These are phyloP conservation scores for Arnoldichthys spilopterus DNA, from an alignment of 2,797 vertebrate genomes.

Conservation along the genomic window DNA sequence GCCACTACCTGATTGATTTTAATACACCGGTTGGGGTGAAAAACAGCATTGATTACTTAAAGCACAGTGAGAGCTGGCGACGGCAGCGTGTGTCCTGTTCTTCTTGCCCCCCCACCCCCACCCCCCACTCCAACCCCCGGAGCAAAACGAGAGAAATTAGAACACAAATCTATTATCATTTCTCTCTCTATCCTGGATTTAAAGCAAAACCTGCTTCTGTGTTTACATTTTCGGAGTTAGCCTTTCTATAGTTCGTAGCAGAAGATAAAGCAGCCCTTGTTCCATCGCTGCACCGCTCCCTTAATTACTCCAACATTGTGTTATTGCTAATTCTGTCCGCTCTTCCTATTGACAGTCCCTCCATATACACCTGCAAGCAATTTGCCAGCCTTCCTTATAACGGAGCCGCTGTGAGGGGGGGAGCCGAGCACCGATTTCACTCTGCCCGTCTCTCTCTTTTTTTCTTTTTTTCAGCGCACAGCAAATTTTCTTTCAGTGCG, in stretches of 20 bases:
- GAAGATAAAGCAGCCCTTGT: conserved; percentile 84
- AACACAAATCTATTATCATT: neutral
- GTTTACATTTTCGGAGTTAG: conserved; percentile 55
- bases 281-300: conserved; percentile 87
- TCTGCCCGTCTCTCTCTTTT: conserved; percentile 55
- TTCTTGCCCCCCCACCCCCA: no score
- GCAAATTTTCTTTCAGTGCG: conserved; percentile 97
- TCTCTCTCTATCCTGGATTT: neutral
- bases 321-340: conserved; percentile 93
- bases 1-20: neutral
- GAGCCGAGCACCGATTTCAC: conserved; percentile 90
- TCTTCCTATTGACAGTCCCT: conserved; percentile 90
- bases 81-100: neutral
- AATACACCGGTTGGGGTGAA: neutral
- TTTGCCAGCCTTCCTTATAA: conserved; percentile 93
- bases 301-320: conserved; percentile 94
- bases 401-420: conserved; percentile 88
- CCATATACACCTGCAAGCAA: conserved; percentile 99
- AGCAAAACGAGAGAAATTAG: conserved; percentile 3
- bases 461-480: conserved; percentile 81
- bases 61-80: neutral
- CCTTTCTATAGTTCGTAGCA: conserved; percentile 63
- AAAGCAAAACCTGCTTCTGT: conserved; percentile 36
- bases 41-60: conserved; percentile 26
- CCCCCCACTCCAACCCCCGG: no score